Evolutionary conservation across 2,888 invertebrate species (phyloP), one percentile per base, ranked within the genome.

Genomic region (Adela reaumurella): DNA sequence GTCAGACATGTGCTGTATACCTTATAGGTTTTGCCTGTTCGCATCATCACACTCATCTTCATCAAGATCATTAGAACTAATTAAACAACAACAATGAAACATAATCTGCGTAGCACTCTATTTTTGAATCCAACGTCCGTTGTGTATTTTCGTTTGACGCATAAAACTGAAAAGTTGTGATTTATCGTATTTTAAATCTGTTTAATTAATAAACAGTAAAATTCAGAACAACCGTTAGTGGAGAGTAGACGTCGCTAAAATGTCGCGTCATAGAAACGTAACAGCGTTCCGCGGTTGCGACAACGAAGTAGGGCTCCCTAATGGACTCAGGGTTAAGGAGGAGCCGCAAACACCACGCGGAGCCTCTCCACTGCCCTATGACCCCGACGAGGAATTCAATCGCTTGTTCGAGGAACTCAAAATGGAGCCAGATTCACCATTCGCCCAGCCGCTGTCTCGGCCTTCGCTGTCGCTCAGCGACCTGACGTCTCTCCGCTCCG

Each of bases 191-290:
- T n/a, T n/a, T n/a, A 19, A 44, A 17, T 3, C 17, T 18, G 53
- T 56, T 35, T 58, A 63, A 48, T 57, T 61, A 46, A 64, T 62
- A 52, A 61, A 64, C 50, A 62, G 63, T 29, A n/a, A n/a, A n/a
- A n/a, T n/a, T n/a, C n/a, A n/a, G n/a, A n/a, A n/a, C n/a, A n/a
- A n/a, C n/a, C n/a, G n/a, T n/a, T n/a, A n/a, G n/a, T n/a, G n/a
- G n/a, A n/a, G n/a, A n/a, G n/a, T n/a, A n/a, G n/a, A n/a, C n/a
- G n/a, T n/a, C 24, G 24, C 24, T 6, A 24, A 24, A 24, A 24
- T 24, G 24, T 24, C 24, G 24, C 24, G 24, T 6, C 24, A 24
- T 8, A 8, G 35, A 8, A 35, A 35, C 35, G 35, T 35, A 14
- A 35, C 35, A 11, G 35, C 6, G 8, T 35, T 35, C 14, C 35